A percentile compares a stretch with the other conserved stretches of the same genome.
Evolutionary conservation across 2,888 invertebrate species (phyloP).

Genomic region (Dendrolimus houi): DNA sequence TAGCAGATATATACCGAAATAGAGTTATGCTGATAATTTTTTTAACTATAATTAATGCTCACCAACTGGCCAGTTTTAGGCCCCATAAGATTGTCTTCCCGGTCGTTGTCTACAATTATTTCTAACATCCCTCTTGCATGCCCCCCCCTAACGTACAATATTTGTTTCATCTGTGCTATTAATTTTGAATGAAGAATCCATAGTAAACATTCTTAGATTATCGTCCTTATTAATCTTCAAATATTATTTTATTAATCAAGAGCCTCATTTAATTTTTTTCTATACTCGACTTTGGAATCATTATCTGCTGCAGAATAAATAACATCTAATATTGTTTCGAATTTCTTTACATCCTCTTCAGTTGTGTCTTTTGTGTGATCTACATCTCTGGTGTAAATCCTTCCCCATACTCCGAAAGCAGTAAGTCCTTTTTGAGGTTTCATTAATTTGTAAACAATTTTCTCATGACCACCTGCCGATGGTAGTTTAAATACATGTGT

Average conservation of each 20-base stretch:
- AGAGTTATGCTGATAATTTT: no score
- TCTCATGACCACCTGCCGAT: slow-evolving; percentile 16
- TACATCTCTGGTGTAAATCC: slow-evolving; percentile 66
- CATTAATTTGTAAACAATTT: slow-evolving; percentile 35
- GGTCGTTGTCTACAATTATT: no score
- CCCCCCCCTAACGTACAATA: no score
- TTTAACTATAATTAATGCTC: no score
- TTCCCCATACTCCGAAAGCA: slow-evolving; percentile 63
- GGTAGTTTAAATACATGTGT: neutral
- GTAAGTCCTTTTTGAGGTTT: slow-evolving; percentile 53
- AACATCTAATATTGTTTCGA: slow-evolving; percentile 33
- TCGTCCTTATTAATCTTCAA: no score
- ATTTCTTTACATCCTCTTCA: slow-evolving; percentile 34
- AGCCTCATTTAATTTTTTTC: neutral
- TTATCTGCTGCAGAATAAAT: slow-evolving; percentile 29
- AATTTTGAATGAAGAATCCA: no score
- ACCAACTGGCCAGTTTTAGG: no score
- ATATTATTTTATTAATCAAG: neutral
- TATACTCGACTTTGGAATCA: neutral
- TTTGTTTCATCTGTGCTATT: no score
- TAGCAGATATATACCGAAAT: no score
- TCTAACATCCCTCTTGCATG: no score
- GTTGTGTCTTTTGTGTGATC: slow-evolving; percentile 31
- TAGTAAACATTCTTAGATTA: no score
- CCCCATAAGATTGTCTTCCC: no score